Evolutionary conservation across 2,888 invertebrate genomes (phyloP), one percentile per base, ranked within the genome.

Genomic region (Aporophyla nigra): DNA sequence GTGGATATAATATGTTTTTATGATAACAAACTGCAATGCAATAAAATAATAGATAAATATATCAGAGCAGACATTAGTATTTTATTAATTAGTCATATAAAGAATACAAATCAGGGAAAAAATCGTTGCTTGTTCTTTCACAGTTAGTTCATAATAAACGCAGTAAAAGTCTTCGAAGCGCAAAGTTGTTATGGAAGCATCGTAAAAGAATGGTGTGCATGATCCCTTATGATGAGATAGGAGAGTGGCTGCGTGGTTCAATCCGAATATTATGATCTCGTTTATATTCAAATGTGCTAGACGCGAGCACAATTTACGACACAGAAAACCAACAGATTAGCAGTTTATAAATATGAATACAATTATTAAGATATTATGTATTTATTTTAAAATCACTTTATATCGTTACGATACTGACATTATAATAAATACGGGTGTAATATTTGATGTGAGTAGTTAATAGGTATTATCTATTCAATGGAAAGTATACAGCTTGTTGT

Each of bases 81-180:
- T 73, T 69, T 74, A 75, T 66, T 79, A 74, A 74, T 84, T 78
- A 78, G 61, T 67, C n/a, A 24, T 68, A 56, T 74, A 73, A 72
- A 75, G 12, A 86, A 83, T 84, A 74, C 66, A 85, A 80, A 86
- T 86, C 70, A 63, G 66, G 27, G 46, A 66, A 87, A 67, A 76
- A 80, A 79, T 83, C 74, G 81, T 87, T 81, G 66, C 76, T 69
- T 78, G 73, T 86, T 85, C 86, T 79, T 83, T 86, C 79, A 85
- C 84, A 89, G 89, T 86, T 88, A 88, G 65, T 86, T 88, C 88
- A 88, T 88, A 89, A 88, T 86, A 84, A 87, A 85, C 74, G 89
- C 87, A 88, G 89, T 93, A 91, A 94, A 93, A 92, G 79, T 88
- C 88, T 82, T 83, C 87, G 87, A 91, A 91, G 91, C 94, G 93